A percentile compares a stretch with the other conserved stretches of the same genome.
Evolutionary conservation across 30 jellyfish, hydroid and myxozoan species (phyloP).

Genomic region (Sanderia malayensis): DNA sequence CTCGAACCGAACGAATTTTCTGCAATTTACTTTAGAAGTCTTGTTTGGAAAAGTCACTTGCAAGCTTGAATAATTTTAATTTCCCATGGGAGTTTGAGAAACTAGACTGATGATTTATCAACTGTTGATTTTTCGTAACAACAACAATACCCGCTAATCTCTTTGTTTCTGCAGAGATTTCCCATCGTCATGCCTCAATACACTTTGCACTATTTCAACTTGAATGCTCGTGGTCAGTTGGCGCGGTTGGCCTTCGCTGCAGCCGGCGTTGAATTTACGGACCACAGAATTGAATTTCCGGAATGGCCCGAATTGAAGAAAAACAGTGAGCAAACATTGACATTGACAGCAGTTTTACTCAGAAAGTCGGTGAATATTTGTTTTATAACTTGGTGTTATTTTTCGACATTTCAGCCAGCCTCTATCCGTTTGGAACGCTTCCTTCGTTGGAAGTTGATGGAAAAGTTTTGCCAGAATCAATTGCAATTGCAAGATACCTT

Average conservation of each 20-base stretch:
- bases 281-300: slow-evolving; percentile 18
- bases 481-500: slow-evolving; percentile 34
- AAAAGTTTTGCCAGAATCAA: slow-evolving; percentile 42
- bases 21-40: too few relatives aligned
- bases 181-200: slow-evolving; percentile 26
- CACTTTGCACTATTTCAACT: slow-evolving; percentile 17
- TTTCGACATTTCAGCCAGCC: slow-evolving; percentile 3
- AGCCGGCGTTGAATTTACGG: slow-evolving; percentile 31
- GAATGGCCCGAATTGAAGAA: slow-evolving; percentile 19
- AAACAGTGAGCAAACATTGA: too few relatives aligned
- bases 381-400: not conserved
- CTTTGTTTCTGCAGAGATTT: too few relatives aligned
- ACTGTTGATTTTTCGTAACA: too few relatives aligned
- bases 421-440: slow-evolving; percentile 45
- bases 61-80: too few relatives aligned
- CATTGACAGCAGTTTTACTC: too few relatives aligned
- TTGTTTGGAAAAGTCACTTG: too few relatives aligned
- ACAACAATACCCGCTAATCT: too few relatives aligned
- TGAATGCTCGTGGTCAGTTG: slow-evolving; percentile 17
- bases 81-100: too few relatives aligned
- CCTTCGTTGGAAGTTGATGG: slow-evolving; percentile 58
- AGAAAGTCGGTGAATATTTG: too few relatives aligned
- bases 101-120: too few relatives aligned
- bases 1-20: too few relatives aligned
- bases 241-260: slow-evolving; percentile 10